Evolutionary conservation across 92 coral and sea anemone genomes (phyloP), one percentile per base, ranked within the genome.

Genomic region (Actinostola sp.): DNA sequence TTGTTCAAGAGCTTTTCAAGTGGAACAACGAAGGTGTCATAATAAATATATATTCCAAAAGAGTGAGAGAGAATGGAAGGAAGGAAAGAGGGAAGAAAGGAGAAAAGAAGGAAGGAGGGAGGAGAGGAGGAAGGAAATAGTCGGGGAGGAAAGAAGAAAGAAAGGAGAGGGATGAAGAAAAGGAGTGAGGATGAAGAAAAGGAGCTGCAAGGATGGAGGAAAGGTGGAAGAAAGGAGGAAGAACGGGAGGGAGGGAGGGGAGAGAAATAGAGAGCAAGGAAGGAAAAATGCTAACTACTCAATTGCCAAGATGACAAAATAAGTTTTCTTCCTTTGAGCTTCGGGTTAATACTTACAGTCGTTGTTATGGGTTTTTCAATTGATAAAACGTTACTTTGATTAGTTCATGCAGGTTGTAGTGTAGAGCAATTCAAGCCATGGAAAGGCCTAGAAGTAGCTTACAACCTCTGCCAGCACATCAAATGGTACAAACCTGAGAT

Each of bases 1-100:
- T 92, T 4, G 48, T 81, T 34, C 73, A 73, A 17, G 80, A 86
- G 59, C 74, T 91, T 20, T 75, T 73, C 61, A 69, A 67, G 16
- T 86, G 83, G 60, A 76, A 82, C 44, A 78, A 74, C 34, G 63
- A 82, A 75, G 84, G 90, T 75, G 62, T 2, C 17, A 41, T 15
- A 8, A 41, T 8, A 8, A 8, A 15, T 41, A 8, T 41, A 15
- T 15, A 41, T 41, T 41, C 15, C 8, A 15, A 8, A 48, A 48
- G 19, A 13, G 54, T 48, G 19, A 13, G 54, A 3, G 19, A 13
- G 54, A 13, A n/a, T 1, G 25, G 6, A n/a, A n/a, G n/a, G n/a
- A n/a, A n/a, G n/a, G n/a, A n/a, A n/a, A n/a, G n/a, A n/a, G n/a
- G n/a, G n/a, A n/a, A n/a, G n/a, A n/a, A n/a, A n/a, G n/a, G n/a